phyloP scores from a whole-genome alignment of 2,888 invertebrate genomes.

The Drosophila formosana region DNA sequence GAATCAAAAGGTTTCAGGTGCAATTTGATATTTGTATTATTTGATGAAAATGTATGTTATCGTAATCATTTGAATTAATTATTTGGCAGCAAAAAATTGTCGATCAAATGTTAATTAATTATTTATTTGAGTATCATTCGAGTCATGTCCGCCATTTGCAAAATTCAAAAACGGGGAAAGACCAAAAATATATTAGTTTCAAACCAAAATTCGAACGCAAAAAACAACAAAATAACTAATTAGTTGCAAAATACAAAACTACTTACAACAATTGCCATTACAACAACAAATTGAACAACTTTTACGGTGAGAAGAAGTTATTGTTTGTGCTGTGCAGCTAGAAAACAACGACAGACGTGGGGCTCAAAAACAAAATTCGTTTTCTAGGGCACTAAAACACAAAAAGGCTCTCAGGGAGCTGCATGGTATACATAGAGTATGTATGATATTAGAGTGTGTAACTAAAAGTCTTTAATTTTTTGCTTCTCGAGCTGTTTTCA shows the following conservation, averaged over 20 bases:
- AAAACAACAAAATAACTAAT: conserved; percentile 7
- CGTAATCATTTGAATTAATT: conserved; percentile 28
- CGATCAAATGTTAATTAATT: conserved; percentile 27
- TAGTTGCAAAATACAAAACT: conserved; percentile 54
- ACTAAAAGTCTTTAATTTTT: conserved; percentile 29
- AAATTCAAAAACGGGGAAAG: conserved; percentile 76
- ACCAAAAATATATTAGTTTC: conserved; percentile 78
- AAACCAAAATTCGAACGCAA: conserved; percentile 49
- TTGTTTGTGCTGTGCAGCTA: conserved; percentile 56
- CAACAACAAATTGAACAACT: conserved; percentile 44
- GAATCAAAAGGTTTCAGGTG: conserved; percentile 44
- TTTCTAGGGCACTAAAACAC: conserved; percentile 33
- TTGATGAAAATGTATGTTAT: conserved; percentile 7
- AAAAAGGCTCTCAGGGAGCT: conserved; percentile 27
- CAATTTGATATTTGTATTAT: conserved; percentile 33
- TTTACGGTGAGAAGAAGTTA: conserved; percentile 34
- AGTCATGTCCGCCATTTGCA: conserved; percentile 49
- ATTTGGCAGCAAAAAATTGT: conserved; percentile 31
- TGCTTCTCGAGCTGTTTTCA: conserved; percentile 31
- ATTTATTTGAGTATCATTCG: conserved; percentile 21
- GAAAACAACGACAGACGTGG: conserved; percentile 33
- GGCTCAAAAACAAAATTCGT: conserved; percentile 42
- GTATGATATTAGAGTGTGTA: conserved; percentile 11
- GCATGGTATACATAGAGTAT: conserved; percentile 16
- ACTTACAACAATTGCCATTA: conserved; percentile 59